Percentiles rank a stretch among this genome's conserved stretches.
phyloP scores from a whole-genome alignment of 2,113 vertebrate genomes.

The Perca schrenkii region DNA sequence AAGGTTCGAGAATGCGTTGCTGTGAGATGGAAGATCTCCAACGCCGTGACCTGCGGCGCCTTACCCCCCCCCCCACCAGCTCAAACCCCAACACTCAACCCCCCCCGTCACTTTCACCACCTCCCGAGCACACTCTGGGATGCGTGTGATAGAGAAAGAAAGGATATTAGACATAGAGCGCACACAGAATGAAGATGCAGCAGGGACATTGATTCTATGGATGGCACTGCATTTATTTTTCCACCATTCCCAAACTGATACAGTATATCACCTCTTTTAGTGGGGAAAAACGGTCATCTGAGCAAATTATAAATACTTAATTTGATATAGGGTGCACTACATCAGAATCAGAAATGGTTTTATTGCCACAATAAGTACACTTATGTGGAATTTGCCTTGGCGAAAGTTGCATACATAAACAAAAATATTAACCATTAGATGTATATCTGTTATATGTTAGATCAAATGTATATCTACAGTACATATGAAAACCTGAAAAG shows the following conservation, averaged over 20 bases:
- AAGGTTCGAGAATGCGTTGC: constrained; percentile 30
- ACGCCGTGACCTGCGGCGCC: constrained; percentile 10
- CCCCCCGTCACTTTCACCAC: background rate
- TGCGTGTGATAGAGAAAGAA: constrained; percentile 11
- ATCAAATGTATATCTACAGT: no score
- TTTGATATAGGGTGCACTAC: background rate
- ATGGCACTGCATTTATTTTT: background rate
- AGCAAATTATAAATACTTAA: background rate
- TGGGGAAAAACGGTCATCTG: background rate
- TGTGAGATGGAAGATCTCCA: constrained; percentile 35
- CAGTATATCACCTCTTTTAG: background rate
- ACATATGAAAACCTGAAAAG: background rate
- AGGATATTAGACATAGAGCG: constrained; percentile 7
- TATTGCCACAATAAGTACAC: no score
- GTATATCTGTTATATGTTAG: no score
- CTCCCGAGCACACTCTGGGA: background rate
- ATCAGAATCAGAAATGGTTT: no score
- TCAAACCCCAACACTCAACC: background rate
- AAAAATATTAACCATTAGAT: no score
- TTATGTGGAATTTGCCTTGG: no score
- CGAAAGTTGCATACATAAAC: no score
- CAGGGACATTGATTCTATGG: background rate
- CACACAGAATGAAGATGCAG: background rate
- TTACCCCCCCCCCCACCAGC: background rate
- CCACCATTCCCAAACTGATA: background rate